Evolutionary conservation across 2,113 vertebrate genomes (phyloP).

Genomic region (Rhinoderma darwinii): DNA sequence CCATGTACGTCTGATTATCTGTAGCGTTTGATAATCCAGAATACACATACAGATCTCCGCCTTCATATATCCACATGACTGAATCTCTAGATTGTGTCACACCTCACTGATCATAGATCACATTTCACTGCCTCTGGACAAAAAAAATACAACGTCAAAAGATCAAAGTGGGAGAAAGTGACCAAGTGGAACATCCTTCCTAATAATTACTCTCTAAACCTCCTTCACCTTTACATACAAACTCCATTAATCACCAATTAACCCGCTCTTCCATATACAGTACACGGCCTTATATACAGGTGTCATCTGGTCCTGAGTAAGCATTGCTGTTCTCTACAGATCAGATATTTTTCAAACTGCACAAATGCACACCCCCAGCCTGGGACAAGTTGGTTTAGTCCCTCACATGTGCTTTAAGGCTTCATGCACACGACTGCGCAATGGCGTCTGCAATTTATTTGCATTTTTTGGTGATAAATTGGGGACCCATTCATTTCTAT

Average conservation of each 20-base stretch:
- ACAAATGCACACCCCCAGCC: too few species aligned
- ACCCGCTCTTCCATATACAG: not conserved
- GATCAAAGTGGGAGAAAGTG: slow-evolving; percentile 28
- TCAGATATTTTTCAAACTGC: too few species aligned
- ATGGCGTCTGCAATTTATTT: too few species aligned
- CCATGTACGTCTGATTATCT: not conserved
- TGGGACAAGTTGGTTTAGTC: not conserved
- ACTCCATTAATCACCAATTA: slow-evolving; percentile 2
- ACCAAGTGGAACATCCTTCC: slow-evolving; percentile 39
- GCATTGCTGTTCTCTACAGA: not conserved
- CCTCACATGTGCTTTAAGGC: too few species aligned
- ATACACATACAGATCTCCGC: not conserved
- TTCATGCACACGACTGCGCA: too few species aligned
- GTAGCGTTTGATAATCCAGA: not conserved
- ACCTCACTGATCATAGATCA: slow-evolving; percentile 5
- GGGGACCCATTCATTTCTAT: too few species aligned
- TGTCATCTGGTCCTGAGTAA: not conserved
- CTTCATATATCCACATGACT: not conserved
- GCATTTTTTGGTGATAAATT: too few species aligned
- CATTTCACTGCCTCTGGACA: not conserved
- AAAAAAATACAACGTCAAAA: not conserved
- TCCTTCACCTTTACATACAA: not conserved
- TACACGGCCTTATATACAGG: slow-evolving; percentile 9
- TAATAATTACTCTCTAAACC: not conserved
- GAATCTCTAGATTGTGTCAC: not conserved